Evolutionary conservation across 2,113 vertebrate genomes (phyloP).

Genomic region (Podiceps cristatus): DNA sequence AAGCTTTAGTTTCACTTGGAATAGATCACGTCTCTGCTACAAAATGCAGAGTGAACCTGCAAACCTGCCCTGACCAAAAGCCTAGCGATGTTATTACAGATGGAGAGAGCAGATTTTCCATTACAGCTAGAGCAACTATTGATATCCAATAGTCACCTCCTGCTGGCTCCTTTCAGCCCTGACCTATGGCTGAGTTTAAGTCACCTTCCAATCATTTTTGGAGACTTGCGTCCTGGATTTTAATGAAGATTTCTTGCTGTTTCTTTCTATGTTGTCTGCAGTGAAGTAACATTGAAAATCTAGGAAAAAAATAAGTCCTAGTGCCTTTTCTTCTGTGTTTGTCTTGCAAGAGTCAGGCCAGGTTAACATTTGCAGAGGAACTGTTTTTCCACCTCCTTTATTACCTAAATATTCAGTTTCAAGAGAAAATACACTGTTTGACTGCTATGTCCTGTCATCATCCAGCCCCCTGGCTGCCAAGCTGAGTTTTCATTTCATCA

Average conservation of each 20-base stretch:
- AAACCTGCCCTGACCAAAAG: background rate
- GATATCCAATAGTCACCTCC: background rate
- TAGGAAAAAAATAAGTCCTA: background rate
- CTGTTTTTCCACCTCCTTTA: background rate
- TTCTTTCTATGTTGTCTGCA: background rate
- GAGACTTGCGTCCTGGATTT: background rate
- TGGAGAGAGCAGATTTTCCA: background rate
- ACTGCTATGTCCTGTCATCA: background rate
- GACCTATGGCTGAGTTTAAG: background rate
- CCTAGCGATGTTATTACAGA: background rate
- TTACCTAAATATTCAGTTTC: background rate
- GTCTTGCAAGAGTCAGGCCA: background rate
- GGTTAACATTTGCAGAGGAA: conserved; percentile 25
- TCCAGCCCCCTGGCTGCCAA: background rate
- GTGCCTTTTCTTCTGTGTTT: background rate
- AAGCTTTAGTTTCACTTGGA: background rate
- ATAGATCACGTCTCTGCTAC: background rate
- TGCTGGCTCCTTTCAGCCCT: background rate
- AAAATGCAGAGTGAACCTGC: background rate
- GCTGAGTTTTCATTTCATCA: background rate
- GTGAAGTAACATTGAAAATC: background rate
- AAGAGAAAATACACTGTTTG: background rate
- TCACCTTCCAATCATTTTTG: background rate
- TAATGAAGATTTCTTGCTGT: background rate
- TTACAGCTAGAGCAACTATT: background rate